A percentile compares a stretch with the other conserved stretches of the same genome.
phyloP scores from a whole-genome alignment of 35 echinoderm and acorn worm genomes.

The Apostichopus californicus region DNA sequence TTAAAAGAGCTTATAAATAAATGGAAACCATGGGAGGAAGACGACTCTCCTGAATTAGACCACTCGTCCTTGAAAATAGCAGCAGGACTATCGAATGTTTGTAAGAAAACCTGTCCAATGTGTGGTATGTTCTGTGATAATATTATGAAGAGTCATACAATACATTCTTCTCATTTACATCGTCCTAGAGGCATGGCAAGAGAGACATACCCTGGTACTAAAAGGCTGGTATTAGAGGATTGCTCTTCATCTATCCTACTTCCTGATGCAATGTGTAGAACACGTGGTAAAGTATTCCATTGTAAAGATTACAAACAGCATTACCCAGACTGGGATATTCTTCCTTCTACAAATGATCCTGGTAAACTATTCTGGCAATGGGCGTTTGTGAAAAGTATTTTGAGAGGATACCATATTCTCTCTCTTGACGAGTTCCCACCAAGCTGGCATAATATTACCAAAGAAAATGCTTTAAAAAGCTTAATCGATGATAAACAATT shows the following conservation, averaged over 20 bases:
- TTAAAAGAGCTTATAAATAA: no score
- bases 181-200: background rate
- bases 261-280: background rate
- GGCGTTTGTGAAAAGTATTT: background rate
- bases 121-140: constrained; percentile 20
- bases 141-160: background rate
- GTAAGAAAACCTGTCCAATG: background rate
- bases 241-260: background rate
- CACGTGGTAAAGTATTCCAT: background rate
- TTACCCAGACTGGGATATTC: background rate
- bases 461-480: background rate
- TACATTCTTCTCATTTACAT: constrained; percentile 14
- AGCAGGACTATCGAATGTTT: background rate
- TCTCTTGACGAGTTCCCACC: no score
- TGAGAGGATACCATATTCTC: background rate
- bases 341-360: background rate
- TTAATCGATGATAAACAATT: background rate
- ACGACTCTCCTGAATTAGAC: background rate
- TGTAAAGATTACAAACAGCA: background rate
- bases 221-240: background rate
- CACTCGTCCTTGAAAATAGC: no score
- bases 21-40: no score
- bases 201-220: background rate
- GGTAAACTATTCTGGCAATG: constrained; percentile 13
- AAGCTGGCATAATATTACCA: background rate